Evolutionary conservation across 2,113 vertebrate genomes (phyloP), one percentile per base, ranked within the genome.

Genomic region (Hippolais icterina): DNA sequence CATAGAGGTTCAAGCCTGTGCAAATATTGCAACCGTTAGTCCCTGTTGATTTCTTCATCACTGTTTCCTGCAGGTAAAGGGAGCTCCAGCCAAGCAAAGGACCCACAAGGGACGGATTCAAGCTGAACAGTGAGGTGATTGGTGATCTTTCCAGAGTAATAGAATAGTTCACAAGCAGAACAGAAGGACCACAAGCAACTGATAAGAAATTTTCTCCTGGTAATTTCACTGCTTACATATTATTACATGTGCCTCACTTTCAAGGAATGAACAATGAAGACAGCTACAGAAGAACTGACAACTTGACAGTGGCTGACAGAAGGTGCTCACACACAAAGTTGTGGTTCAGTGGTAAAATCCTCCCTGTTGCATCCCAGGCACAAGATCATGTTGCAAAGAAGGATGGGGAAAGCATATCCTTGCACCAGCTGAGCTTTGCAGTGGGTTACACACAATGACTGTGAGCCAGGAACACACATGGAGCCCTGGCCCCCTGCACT

Each of bases 401-500:
- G 61, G 31, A 69, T 1, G 11, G 2, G 10, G 16, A 70, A 77
- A 78, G 47, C 2, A 6, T 3, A 14, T 15, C 39, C 47, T 47
- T 1, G 0, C 14, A 18, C 11, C 17, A 42, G 49, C 21, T 35
- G 23, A 87, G 74, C 47, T 89, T 35, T 63, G 24, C 35, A 4
- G 4, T 3, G 56, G 10, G n/a, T 60, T 79, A 68, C 60, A 61
- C 0, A 0, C 37, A 68, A 8, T 14, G 23, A 41, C 41, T n/a
- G 6, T 5, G 28, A 84, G 44, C 16, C 49, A 68, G 44, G 10
- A 16, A 47, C 44, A 44, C 22, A 22, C 21, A 64, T 0, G 0
- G 3, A 84, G 33, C 12, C 37, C 50, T 65, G n/a, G 25, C 4
- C 39, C 60, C 24, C 46, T 59, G 60, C 15, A 85, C 21, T 60